phyloP scores from a whole-genome alignment of 2,797 vertebrate species.

The Eremophila alpestris region DNA sequence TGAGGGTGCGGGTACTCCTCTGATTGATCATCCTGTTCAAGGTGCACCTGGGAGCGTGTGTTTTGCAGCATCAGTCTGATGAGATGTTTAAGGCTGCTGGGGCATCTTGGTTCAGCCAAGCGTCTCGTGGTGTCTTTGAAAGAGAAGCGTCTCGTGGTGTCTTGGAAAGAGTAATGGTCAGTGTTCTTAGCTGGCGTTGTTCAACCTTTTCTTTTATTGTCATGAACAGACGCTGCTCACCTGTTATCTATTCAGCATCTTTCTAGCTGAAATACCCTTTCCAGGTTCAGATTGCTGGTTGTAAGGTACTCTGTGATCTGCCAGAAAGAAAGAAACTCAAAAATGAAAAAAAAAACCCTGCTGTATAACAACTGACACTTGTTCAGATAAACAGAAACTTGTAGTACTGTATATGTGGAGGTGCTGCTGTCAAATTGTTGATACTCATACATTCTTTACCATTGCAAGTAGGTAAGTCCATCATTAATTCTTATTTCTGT shows the following conservation, averaged over 20 bases:
- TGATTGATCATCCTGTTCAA: neutral
- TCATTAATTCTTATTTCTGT: neutral
- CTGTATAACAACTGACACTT: neutral
- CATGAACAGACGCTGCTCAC: neutral
- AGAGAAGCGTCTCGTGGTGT: neutral
- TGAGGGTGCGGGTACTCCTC: neutral
- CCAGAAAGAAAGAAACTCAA: neutral
- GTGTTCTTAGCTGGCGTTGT: neutral
- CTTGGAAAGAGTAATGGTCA: neutral
- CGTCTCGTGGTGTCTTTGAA: neutral
- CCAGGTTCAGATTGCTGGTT: neutral
- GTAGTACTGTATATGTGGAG: neutral
- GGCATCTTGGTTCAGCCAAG: neutral
- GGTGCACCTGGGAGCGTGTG: accelerated
- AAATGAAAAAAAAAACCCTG: neutral
- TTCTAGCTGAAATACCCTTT: neutral
- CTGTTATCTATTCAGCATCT: neutral
- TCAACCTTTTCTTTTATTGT: neutral
- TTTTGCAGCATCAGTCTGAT: neutral
- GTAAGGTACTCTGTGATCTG: neutral
- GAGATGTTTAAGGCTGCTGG: neutral
- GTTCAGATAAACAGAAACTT: neutral
- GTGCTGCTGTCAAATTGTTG: neutral
- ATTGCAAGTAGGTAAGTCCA: neutral
- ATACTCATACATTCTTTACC: neutral